Evolutionary conservation across 2,888 invertebrate species (phyloP).

Genomic region (Aproaerema taeniolella): DNA sequence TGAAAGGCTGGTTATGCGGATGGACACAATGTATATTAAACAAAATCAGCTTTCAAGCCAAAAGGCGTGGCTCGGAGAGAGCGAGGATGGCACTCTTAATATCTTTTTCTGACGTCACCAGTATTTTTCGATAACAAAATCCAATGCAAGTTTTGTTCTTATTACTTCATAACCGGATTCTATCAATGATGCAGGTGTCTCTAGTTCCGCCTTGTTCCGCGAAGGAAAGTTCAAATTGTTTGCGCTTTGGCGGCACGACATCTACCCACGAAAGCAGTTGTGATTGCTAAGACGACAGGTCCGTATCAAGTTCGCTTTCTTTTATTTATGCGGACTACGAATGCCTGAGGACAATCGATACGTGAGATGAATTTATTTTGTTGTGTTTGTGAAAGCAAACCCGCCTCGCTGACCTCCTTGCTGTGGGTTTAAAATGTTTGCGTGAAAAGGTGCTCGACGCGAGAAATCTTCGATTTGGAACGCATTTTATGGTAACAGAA

Average conservation of each 20-base stretch:
- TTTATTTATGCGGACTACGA: constrained; percentile 69
- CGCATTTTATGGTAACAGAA: constrained; percentile 53
- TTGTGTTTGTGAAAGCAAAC: constrained; percentile 76
- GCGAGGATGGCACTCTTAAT: constrained; percentile 3
- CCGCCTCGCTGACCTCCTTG: constrained; percentile 70
- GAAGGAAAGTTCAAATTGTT: not conserved
- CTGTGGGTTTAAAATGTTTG: constrained; percentile 56
- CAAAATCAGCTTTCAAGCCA: too few relatives aligned
- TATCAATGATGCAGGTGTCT: too few relatives aligned
- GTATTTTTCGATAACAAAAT: not conserved
- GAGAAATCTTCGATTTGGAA: constrained; percentile 65
- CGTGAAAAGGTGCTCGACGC: constrained; percentile 61
- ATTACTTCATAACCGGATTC: not conserved
- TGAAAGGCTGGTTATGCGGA: too few relatives aligned
- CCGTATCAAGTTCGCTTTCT: constrained; percentile 70
- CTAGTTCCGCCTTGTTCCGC: too few relatives aligned
- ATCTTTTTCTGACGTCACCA: constrained; percentile 8
- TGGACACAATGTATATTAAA: too few relatives aligned
- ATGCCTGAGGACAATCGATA: constrained; percentile 73
- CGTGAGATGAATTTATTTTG: constrained; percentile 77
- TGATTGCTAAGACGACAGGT: constrained; percentile 30
- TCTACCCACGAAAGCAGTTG: constrained; percentile 53
- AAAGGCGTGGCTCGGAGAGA: constrained; percentile 10
- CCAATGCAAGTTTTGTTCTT: too few relatives aligned
- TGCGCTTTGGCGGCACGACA: not conserved